Percentiles rank a stretch among this genome's conserved stretches.
These are phyloP conservation scores for Acromyrmex echinatior DNA, from an alignment of 1,140 invertebrate species.

Conservation along the genomic window DNA sequence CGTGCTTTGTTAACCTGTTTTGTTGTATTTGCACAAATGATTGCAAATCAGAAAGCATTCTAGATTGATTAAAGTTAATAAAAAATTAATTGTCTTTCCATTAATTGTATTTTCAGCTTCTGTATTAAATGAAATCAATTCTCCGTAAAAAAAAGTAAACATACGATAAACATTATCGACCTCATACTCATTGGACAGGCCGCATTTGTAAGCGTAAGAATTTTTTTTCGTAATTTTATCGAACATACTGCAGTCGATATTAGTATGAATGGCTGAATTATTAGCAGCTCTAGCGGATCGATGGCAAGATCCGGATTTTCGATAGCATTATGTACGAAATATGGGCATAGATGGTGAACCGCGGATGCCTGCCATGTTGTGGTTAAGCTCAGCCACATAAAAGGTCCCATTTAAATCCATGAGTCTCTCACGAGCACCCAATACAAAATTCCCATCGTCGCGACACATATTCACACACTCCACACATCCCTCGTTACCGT, in stretches of 20 bases:
- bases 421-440: conserved; percentile 44
- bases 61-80: conserved; percentile 32
- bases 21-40: conserved; percentile 32
- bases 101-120: conserved; percentile 8
- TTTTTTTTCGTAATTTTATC: conserved; percentile 22
- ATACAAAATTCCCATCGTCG: conserved; percentile 65
- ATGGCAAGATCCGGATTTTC: conserved; percentile 31
- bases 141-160: neutral
- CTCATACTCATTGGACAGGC: neutral
- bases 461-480: neutral
- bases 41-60: conserved; percentile 21
- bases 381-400: conserved; percentile 74
- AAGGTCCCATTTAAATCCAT: conserved; percentile 75
- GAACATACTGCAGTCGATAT: conserved; percentile 1
- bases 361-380: conserved; percentile 65
- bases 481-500: conserved; percentile 48
- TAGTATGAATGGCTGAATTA: conserved; percentile 29
- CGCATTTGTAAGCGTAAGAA: neutral
- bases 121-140: neutral
- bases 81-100: conserved; percentile 39
- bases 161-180: neutral
- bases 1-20: conserved; percentile 24
- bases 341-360: conserved; percentile 72
- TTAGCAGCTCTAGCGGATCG: conserved; percentile 20
- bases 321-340: conserved; percentile 70